Evolutionary conservation across 2,888 invertebrate species (phyloP).

Genomic region (Hypomecis atomaria): DNA sequence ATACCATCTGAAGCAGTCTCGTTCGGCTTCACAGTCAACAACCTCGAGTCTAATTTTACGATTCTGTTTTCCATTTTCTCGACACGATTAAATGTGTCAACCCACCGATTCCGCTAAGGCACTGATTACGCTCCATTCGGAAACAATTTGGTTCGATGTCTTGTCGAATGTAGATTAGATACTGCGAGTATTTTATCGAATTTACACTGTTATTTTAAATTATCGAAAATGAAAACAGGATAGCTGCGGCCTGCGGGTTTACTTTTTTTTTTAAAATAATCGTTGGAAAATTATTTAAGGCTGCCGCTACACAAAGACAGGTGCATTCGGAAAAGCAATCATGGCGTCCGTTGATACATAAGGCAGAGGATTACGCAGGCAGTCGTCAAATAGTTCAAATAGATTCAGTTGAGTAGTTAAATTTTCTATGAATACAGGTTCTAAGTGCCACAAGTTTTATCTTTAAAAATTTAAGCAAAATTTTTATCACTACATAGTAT

Average conservation of each 20-base stretch:
- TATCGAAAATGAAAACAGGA: conserved; percentile 27
- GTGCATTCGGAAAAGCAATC: too few species aligned
- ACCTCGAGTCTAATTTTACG: conserved; percentile 55
- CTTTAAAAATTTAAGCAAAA: too few species aligned
- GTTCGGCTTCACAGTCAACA: conserved; percentile 53
- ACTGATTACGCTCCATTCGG: conserved; percentile 49
- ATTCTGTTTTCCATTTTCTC: conserved; percentile 62
- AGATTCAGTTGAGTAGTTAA: too few species aligned
- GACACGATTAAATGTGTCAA: conserved; percentile 33
- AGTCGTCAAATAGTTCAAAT: too few species aligned
- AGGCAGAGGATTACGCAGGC: too few species aligned
- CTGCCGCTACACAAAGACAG: too few species aligned
- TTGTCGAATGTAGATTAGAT: conserved; percentile 67
- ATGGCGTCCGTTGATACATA: too few species aligned
- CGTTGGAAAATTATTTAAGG: too few species aligned
- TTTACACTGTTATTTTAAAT: conserved; percentile 42
- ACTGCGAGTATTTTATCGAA: conserved; percentile 57
- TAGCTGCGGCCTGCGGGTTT: background rate
- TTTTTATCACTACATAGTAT: too few species aligned
- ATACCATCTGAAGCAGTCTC: conserved; percentile 69
- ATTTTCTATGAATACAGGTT: too few species aligned
- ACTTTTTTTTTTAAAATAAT: too few species aligned
- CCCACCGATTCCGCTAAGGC: conserved; percentile 4
- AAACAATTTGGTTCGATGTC: conserved; percentile 59
- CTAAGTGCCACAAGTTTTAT: too few species aligned